Evolutionary conservation across 2,113 vertebrate species (phyloP).

Genomic region (Dicentrarchus labrax): DNA sequence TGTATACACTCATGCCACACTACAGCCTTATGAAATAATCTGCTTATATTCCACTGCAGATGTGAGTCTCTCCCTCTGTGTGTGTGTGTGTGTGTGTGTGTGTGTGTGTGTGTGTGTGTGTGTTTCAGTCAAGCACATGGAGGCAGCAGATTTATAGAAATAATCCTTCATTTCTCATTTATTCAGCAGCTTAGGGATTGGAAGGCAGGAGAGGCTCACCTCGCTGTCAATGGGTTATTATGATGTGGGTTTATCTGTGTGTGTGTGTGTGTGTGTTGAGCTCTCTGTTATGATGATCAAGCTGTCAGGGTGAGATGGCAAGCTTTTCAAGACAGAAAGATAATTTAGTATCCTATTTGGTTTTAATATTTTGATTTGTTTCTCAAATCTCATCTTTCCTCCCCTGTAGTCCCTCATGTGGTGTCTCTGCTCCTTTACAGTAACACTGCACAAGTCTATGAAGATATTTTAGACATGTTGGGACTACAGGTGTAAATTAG

Average conservation of each 20-base stretch:
- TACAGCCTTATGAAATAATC: constrained; percentile 48
- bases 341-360: not conserved
- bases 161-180: constrained; percentile 74
- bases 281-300: not conserved
- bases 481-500: too few species aligned
- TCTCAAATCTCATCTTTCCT: too few species aligned
- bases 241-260: constrained; percentile 14
- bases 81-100: constrained; percentile 43
- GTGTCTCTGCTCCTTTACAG: too few species aligned
- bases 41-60: constrained; percentile 39
- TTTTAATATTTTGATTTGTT: too few species aligned
- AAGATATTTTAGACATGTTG: too few species aligned
- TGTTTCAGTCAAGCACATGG: constrained; percentile 7
- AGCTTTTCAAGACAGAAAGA: not conserved
- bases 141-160: constrained; percentile 68
- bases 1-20: not conserved
- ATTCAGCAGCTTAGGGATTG: constrained; percentile 45
- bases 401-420: too few species aligned
- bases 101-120: constrained; percentile 36
- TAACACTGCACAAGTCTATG: too few species aligned
- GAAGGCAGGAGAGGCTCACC: constrained; percentile 38
- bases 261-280: constrained; percentile 7
- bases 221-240: not conserved
- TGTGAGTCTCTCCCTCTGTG: not conserved
- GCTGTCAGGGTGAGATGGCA: not conserved